Evolutionary conservation across 2,113 vertebrate genomes (phyloP).

Genomic region (Thamnaconus septentrionalis): DNA sequence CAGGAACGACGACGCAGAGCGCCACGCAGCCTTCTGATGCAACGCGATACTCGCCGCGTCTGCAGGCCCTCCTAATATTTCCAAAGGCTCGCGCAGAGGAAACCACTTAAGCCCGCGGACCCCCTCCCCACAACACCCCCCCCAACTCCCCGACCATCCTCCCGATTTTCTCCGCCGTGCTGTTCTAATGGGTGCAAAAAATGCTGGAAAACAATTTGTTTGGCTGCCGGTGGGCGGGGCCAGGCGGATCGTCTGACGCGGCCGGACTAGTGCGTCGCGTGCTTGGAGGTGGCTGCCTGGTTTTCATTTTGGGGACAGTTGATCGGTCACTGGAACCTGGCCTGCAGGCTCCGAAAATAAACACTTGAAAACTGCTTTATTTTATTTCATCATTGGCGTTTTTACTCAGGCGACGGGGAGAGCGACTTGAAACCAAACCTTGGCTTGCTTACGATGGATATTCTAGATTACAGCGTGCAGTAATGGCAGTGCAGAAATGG

Average conservation of each 20-base stretch:
- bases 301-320: too few species aligned
- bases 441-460: constrained; percentile 9
- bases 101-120: constrained; percentile 43
- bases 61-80: constrained; percentile 58
- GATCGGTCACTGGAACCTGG: too few species aligned
- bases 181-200: constrained; percentile 45
- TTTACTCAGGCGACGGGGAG: constrained; percentile 5
- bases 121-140: neutral
- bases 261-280: too few species aligned
- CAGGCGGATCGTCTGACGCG: too few species aligned
- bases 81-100: constrained; percentile 53
- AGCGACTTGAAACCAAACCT: constrained; percentile 6
- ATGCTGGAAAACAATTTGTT: constrained; percentile 59
- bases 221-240: constrained; percentile 43
- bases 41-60: constrained; percentile 54
- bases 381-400: too few species aligned
- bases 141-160: too few species aligned
- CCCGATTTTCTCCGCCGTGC: constrained; percentile 30
- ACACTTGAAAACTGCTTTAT: too few species aligned
- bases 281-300: too few species aligned
- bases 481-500: too few species aligned
- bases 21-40: constrained; percentile 42
- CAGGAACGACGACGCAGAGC: constrained; percentile 48
- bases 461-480: constrained; percentile 24
- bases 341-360: too few species aligned